Evolutionary conservation across 2,888 invertebrate species (phyloP).

Genomic region (Perdita meconis): DNA sequence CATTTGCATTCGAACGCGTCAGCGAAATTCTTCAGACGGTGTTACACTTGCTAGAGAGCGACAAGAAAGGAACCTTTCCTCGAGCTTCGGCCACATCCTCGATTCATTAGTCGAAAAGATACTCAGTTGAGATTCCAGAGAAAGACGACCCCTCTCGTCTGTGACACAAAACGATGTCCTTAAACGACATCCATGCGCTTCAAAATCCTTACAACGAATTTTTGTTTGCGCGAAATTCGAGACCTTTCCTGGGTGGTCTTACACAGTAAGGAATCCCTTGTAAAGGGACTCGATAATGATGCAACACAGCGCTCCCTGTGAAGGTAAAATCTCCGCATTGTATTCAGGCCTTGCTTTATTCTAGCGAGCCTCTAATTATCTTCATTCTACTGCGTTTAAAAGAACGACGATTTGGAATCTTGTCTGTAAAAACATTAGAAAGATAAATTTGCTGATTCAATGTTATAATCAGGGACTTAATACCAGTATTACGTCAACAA

Average conservation of each 20-base stretch:
- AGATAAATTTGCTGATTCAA: no score
- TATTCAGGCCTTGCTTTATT: slow-evolving; percentile 18
- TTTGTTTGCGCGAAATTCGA: slow-evolving; percentile 63
- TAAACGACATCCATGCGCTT: slow-evolving; percentile 65
- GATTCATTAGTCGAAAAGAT: slow-evolving; percentile 70
- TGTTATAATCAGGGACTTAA: no score
- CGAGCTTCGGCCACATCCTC: slow-evolving; percentile 61
- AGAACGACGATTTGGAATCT: not conserved
- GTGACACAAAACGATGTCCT: slow-evolving; percentile 26
- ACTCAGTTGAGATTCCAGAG: slow-evolving; percentile 51
- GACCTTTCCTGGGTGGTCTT: slow-evolving; percentile 33
- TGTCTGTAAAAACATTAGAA: not conserved
- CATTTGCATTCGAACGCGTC: slow-evolving; percentile 53
- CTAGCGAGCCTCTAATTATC: slow-evolving; percentile 23
- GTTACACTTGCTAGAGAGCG: slow-evolving; percentile 9
- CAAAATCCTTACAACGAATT: slow-evolving; percentile 61
- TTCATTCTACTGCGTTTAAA: slow-evolving; percentile 15
- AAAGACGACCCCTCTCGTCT: slow-evolving; percentile 57
- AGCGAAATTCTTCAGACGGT: slow-evolving; percentile 37
- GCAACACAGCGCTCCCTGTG: slow-evolving; percentile 1
- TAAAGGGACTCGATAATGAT: slow-evolving; percentile 58
- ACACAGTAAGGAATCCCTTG: slow-evolving; percentile 47
- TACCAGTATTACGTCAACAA: no score
- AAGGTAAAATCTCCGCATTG: slow-evolving; percentile 18
- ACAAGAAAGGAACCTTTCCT: slow-evolving; percentile 41